Percentiles rank a stretch among this genome's conserved stretches.
These are phyloP conservation scores for Callipepla californica DNA, from an alignment of 2,113 vertebrate genomes.

Conservation along the genomic window DNA sequence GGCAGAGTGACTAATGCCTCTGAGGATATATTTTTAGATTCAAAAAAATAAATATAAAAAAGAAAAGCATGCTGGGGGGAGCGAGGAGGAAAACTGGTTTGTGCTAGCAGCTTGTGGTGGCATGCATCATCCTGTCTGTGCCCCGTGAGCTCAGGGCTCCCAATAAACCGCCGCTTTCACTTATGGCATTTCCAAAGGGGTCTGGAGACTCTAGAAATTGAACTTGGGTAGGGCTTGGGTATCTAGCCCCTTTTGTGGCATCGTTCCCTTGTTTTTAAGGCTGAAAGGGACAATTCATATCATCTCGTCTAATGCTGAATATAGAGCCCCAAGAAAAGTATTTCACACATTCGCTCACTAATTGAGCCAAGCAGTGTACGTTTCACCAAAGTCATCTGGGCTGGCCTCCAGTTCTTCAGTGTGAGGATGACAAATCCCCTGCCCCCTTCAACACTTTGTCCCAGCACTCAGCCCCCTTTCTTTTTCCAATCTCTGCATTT, in stretches of 20 bases:
- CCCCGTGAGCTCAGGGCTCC: not conserved
- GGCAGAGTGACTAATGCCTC: conserved; percentile 73
- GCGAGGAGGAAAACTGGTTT: conserved; percentile 44
- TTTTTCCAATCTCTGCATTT: conserved; percentile 7
- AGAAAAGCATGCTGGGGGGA: not conserved
- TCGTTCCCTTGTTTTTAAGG: conserved; percentile 8
- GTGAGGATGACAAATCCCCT: conserved; percentile 43
- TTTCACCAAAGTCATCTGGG: conserved; percentile 62
- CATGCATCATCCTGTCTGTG: conserved; percentile 21
- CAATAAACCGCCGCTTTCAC: conserved; percentile 1
- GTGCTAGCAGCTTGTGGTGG: conserved; percentile 6
- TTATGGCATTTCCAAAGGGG: not conserved
- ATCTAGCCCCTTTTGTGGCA: conserved; percentile 26
- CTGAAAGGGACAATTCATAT: conserved; percentile 48
- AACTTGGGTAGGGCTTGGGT: not conserved
- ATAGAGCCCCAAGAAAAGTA: conserved; percentile 52
- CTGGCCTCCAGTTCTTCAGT: conserved; percentile 58
- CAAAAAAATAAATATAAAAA: conserved; percentile 17
- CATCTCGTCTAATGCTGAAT: conserved; percentile 13
- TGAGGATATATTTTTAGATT: conserved; percentile 68
- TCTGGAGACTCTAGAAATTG: not conserved
- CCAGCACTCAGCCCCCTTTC: conserved; percentile 10
- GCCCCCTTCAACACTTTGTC: conserved; percentile 43
- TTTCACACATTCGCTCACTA: conserved; percentile 44
- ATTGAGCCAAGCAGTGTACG: conserved; percentile 43